phyloP scores from a whole-genome alignment of 1,140 invertebrate species.

The Drosophila malerkotliana region DNA sequence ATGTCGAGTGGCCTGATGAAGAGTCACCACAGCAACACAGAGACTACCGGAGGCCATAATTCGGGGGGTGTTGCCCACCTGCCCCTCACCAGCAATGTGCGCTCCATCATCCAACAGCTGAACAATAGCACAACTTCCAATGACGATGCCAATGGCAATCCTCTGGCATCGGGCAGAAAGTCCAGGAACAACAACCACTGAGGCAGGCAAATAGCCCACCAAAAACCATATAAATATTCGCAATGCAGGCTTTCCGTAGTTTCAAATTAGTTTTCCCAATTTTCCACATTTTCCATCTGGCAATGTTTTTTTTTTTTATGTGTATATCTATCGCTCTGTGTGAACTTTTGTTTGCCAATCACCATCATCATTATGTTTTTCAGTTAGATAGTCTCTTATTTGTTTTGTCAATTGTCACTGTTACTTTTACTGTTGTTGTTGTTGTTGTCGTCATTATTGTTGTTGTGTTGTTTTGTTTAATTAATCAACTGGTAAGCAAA shows the following conservation, averaged over 20 bases:
- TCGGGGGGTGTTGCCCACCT: constrained; percentile 36
- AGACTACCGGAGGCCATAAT: background rate
- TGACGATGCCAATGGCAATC: constrained; percentile 44
- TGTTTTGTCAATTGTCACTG: constrained; percentile 66
- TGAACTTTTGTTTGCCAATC: constrained; percentile 16
- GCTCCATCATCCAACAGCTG: constrained; percentile 75
- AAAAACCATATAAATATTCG: constrained; percentile 24
- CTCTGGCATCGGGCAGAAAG: constrained; percentile 36
- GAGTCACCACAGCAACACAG: constrained; percentile 56
- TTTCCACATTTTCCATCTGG: constrained; percentile 27
- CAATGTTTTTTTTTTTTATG: constrained; percentile 27
- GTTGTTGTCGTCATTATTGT: constrained; percentile 62
- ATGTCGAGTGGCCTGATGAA: constrained; percentile 90
- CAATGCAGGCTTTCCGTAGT: constrained; percentile 4
- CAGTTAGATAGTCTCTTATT: constrained; percentile 25
- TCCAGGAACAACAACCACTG: constrained; percentile 34
- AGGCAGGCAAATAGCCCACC: constrained; percentile 5
- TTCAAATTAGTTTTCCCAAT: constrained; percentile 20
- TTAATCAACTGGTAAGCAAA: constrained; percentile 82
- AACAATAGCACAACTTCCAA: constrained; percentile 54
- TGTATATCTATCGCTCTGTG: background rate
- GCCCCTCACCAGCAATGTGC: constrained; percentile 72
- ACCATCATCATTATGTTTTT: constrained; percentile 3
- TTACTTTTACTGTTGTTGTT: constrained; percentile 34
- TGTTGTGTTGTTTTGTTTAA: constrained; percentile 75